These are phyloP conservation scores for Drosophila erecta DNA, from an alignment of 1,140 invertebrate genomes.

Conservation along the genomic window DNA sequence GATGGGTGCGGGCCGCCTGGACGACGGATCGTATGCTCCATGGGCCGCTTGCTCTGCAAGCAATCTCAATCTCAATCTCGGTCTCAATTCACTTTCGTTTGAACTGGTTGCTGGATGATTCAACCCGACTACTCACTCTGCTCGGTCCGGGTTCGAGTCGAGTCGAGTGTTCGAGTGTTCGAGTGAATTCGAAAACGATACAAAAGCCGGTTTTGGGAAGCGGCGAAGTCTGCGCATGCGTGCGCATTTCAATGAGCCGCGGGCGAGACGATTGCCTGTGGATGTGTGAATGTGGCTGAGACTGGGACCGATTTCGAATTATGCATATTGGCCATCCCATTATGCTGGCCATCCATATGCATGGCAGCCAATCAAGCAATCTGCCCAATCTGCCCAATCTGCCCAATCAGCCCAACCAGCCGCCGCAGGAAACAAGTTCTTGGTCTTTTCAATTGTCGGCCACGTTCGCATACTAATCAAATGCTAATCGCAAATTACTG, in stretches of 20 bases:
- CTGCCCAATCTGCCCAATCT: conserved; percentile 15
- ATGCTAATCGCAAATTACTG: conserved; percentile 60
- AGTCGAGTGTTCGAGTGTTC: neutral
- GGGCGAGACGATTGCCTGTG: conserved; percentile 9
- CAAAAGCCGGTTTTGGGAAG: conserved; percentile 43
- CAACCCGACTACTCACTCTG: conserved; percentile 13
- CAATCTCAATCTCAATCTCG: conserved; percentile 8
- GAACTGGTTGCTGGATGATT: conserved; percentile 49
- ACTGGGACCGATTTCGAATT: conserved; percentile 1
- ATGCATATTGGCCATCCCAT: conserved; percentile 37
- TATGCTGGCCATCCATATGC: conserved; percentile 52
- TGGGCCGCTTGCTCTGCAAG: conserved; percentile 6
- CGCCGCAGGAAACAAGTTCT: conserved; percentile 22
- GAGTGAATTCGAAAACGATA: conserved; percentile 10
- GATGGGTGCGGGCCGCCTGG: neutral
- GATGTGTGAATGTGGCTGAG: neutral
- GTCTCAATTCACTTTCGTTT: conserved; percentile 77
- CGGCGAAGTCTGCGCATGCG: conserved; percentile 59
- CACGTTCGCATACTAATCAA: conserved; percentile 55
- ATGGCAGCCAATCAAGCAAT: conserved; percentile 21
- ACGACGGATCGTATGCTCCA: conserved; percentile 5
- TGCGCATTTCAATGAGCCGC: conserved; percentile 70
- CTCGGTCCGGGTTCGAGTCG: neutral
- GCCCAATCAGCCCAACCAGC: conserved; percentile 16
- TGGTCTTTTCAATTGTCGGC: conserved; percentile 4